Evolutionary conservation across 2,888 invertebrate species (phyloP).

Genomic region (Galerucella nymphaeae): DNA sequence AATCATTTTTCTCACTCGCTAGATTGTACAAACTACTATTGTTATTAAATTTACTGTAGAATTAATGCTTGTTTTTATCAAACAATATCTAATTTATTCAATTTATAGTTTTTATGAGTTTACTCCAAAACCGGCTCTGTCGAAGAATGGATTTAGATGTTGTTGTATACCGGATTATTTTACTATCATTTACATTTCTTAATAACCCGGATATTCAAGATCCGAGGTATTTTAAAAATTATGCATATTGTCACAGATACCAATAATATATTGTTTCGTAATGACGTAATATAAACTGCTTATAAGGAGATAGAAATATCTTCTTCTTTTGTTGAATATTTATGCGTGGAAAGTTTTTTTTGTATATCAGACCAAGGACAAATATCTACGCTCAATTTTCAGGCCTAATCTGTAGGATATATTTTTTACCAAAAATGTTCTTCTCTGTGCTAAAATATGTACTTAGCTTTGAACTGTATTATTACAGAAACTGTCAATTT

Average conservation of each 20-base stretch:
- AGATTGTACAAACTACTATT: too few relatives aligned
- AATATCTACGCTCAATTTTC: background rate
- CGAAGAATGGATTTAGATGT: background rate
- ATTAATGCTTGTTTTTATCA: too few relatives aligned
- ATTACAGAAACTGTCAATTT: too few relatives aligned
- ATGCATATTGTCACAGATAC: constrained; percentile 14
- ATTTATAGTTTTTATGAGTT: background rate
- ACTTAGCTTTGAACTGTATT: too few relatives aligned
- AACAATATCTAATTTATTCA: too few relatives aligned
- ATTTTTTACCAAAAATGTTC: too few relatives aligned
- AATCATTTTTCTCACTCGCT: too few relatives aligned
- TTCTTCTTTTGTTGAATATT: background rate
- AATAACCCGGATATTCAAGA: constrained; percentile 8
- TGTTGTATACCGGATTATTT: constrained; percentile 13
- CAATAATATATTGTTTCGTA: constrained; percentile 6
- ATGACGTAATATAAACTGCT: constrained; percentile 12
- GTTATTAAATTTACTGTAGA: too few relatives aligned
- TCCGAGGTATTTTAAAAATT: constrained; percentile 1
- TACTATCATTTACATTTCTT: constrained; percentile 6
- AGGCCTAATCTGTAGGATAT: too few relatives aligned
- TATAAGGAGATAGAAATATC: background rate
- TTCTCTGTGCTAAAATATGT: too few relatives aligned
- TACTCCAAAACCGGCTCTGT: constrained; percentile 5
- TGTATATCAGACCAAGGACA: background rate
- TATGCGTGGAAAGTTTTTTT: background rate